Evolutionary conservation across 2,888 invertebrate species (phyloP).

Genomic region (Lymantria monacha): DNA sequence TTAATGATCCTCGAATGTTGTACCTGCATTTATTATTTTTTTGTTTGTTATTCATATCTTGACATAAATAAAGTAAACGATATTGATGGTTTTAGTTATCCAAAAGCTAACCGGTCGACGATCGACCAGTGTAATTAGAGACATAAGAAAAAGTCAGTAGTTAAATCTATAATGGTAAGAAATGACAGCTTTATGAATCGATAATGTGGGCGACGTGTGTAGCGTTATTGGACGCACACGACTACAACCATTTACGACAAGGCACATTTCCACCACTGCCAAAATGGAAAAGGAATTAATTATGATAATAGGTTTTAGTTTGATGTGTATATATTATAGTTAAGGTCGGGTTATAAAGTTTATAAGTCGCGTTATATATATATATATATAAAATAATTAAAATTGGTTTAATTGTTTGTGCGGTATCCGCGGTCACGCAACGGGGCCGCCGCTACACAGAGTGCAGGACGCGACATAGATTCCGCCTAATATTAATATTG

Average conservation of each 20-base stretch:
- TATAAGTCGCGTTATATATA: slow-evolving; percentile 78
- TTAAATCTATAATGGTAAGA: slow-evolving; percentile 70
- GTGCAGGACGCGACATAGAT: slow-evolving; percentile 73
- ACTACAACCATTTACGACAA: slow-evolving; percentile 58
- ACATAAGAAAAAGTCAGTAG: slow-evolving; percentile 77
- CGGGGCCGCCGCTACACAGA: slow-evolving; percentile 64
- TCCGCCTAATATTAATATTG: slow-evolving; percentile 80
- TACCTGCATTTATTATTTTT: slow-evolving; percentile 81
- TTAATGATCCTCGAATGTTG: slow-evolving; percentile 81
- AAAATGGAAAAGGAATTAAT: slow-evolving; percentile 61
- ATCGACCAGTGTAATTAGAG: slow-evolving; percentile 63
- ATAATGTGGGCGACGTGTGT: slow-evolving; percentile 58
- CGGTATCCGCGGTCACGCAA: slow-evolving; percentile 62
- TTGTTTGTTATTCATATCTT: slow-evolving; percentile 76
- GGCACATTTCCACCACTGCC: slow-evolving; percentile 83
- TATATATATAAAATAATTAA: slow-evolving; percentile 38
- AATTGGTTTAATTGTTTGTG: slow-evolving; percentile 72
- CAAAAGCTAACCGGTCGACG: slow-evolving; percentile 63
- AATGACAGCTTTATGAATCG: slow-evolving; percentile 77
- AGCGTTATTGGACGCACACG: slow-evolving; percentile 53
- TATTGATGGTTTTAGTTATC: slow-evolving; percentile 69
- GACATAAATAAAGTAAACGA: slow-evolving; percentile 77
- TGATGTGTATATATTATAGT: slow-evolving; percentile 64
- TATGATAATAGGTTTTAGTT: slow-evolving; percentile 49
- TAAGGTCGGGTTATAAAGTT: slow-evolving; percentile 65